Base-by-base conservation (phyloP, 2,888 invertebrate species). In the Pimpla rufipes region DNA sequence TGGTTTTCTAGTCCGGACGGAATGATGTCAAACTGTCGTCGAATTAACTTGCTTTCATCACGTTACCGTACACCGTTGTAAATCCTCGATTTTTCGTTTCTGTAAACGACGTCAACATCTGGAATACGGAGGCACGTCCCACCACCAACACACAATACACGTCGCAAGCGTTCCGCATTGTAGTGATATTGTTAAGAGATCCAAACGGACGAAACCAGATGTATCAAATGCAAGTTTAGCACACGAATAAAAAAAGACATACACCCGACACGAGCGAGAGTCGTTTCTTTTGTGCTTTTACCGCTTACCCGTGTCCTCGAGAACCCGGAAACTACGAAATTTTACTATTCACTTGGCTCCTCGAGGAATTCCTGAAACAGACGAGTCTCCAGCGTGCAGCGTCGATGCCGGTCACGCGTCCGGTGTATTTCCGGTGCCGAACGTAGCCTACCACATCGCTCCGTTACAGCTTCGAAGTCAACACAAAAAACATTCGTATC, bases 211-310 rank as follows among this genome's bases (percentile, higher is more conserved):
- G 13, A 62, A 81, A 71, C 68, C 89, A 87, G 86, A 90, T 92
- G 91, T 91, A 92, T 87, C 88, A 81, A 88, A 89, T 87, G 87
- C 86, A 85, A 90, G 83, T 89, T 90, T 88, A 88, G 88, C 88
- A 90, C 88, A 89, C 89, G 85, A 92, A 92, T 92, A 91, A 92
- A 92, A 62, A 67, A 55, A 77, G 88, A 88, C 81, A 90, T 88
- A 84, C 89, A 91, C 90, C 90, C 88, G 85, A 64, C 47, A 81
- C 7, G 16, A 29, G 3, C 35, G 29, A 67, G 6, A 10, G 1
- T 42, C n/a, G 4, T 16, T 64, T 57, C 21, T 68, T 37, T 70
- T 35, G 29, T 29, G 29, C 1, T 13, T 18, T 70, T 55, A 13
- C n/a, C 45, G 13, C 2, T 35, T 59, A 21, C 0, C 8, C 7